These are phyloP conservation scores for Pholis gunnellus DNA, from an alignment of 2,113 vertebrate species.

Conservation along the genomic window DNA sequence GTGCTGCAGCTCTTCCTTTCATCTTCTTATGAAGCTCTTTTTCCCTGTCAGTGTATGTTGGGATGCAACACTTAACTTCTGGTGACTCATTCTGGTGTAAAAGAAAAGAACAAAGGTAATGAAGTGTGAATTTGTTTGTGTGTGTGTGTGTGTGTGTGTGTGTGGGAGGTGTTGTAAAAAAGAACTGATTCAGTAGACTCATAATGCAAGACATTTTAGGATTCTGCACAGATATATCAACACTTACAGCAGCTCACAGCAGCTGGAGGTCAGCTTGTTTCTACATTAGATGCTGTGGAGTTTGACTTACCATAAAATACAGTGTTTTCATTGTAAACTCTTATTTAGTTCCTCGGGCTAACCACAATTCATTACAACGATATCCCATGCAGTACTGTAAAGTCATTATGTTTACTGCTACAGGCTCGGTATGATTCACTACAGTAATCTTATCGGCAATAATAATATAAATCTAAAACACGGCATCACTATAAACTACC, in stretches of 20 bases:
- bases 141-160: slow-evolving; percentile 3
- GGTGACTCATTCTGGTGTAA: slow-evolving; percentile 40
- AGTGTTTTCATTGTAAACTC: neutral
- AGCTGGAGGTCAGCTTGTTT: slow-evolving; percentile 1
- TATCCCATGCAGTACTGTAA: no score
- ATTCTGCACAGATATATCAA: neutral
- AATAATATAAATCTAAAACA: neutral
- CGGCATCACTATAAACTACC: neutral
- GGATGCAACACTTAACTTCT: slow-evolving; percentile 42
- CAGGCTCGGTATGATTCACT: neutral
- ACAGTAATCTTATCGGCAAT: neutral
- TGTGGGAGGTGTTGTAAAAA: neutral
- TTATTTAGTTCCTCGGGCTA: neutral
- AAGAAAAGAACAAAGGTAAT: slow-evolving; percentile 6
- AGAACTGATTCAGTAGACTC: neutral
- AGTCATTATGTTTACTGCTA: neutral
- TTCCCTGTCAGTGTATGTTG: neutral
- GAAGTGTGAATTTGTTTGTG: slow-evolving; percentile 1
- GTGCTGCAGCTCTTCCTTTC: slow-evolving; percentile 13
- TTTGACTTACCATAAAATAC: neutral
- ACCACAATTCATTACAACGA: neutral
- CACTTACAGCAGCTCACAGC: neutral
- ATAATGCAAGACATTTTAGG: neutral
- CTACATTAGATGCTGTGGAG: neutral
- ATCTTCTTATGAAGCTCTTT: slow-evolving; percentile 13